Evolutionary conservation across 2,113 vertebrate species (phyloP).

Genomic region (Himantopus leucocephalus): DNA sequence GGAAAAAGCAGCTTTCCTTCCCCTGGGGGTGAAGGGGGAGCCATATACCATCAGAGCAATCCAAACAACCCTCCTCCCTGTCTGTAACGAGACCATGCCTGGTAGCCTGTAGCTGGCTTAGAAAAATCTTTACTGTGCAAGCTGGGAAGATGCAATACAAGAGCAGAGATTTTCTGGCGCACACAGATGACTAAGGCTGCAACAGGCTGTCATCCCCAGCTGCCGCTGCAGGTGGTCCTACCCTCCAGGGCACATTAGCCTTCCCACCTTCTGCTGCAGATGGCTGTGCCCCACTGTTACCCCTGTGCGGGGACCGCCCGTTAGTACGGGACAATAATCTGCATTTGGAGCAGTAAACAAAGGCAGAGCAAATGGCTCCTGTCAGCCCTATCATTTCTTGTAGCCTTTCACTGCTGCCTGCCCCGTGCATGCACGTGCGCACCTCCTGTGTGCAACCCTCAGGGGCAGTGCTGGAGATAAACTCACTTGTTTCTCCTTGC

Average conservation of each 20-base stretch:
- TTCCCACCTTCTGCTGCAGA: not conserved
- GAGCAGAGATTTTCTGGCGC: not conserved
- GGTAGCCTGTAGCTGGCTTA: not conserved
- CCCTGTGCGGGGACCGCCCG: rapidly evolving
- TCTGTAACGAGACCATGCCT: not conserved
- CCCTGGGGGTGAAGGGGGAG: not conserved
- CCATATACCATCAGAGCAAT: not conserved
- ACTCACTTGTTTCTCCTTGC: not conserved
- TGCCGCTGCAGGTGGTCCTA: not conserved
- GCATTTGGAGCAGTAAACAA: not conserved
- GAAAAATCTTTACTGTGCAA: not conserved
- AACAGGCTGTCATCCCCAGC: not conserved
- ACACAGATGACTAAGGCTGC: not conserved
- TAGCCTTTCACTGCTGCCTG: not conserved
- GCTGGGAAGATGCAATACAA: not conserved
- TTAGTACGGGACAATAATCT: rapidly evolving
- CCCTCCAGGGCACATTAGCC: not conserved
- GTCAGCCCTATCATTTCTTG: not conserved
- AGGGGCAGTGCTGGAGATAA: not conserved
- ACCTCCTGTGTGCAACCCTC: rapidly evolving
- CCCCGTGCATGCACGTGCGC: rapidly evolving
- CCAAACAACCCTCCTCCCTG: not conserved
- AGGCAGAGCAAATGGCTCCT: not conserved
- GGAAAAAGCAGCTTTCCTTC: not conserved
- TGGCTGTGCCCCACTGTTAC: not conserved